Percentiles rank a stretch among this genome's conserved stretches.
Evolutionary conservation across 2,888 invertebrate genomes (phyloP).

Genomic region (Diploptera punctata): DNA sequence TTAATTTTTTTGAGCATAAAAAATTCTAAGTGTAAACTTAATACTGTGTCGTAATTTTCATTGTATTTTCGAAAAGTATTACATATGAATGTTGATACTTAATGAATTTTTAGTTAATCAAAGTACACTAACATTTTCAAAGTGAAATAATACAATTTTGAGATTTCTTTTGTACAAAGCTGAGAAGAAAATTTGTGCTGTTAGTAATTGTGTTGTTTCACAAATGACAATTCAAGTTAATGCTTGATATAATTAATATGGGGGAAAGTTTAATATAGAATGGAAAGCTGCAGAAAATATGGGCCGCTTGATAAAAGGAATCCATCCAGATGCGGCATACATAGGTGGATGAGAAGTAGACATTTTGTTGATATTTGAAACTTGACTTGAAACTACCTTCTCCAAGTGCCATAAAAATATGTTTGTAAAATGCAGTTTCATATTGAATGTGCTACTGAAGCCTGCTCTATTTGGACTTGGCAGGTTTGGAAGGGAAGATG

Average conservation of each 20-base stretch:
- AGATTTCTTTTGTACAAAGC: conserved; percentile 26
- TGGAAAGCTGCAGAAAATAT: too few species aligned
- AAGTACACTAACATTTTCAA: conserved; percentile 21
- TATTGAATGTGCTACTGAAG: not conserved
- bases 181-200: not conserved
- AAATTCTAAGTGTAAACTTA: conserved; percentile 26
- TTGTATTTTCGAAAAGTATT: conserved; percentile 27
- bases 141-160: conserved; percentile 18
- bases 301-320: not conserved
- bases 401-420: conserved; percentile 38
- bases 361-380: not conserved
- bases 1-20: conserved; percentile 8
- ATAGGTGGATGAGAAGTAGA: not conserved
- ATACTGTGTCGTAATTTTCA: conserved; percentile 32
- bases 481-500: not conserved
- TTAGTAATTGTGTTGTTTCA: too few species aligned
- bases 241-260: too few species aligned
- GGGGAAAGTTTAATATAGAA: too few species aligned
- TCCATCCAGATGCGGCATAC: conserved; percentile 10
- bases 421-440: not conserved
- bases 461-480: conserved; percentile 10
- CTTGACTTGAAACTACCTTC: conserved; percentile 21
- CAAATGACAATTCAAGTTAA: not conserved
- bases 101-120: conserved; percentile 26
- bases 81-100: conserved; percentile 31